Conservation (phyloP, 2,888 invertebrate species). For the Cheilosia urbana region DNA sequence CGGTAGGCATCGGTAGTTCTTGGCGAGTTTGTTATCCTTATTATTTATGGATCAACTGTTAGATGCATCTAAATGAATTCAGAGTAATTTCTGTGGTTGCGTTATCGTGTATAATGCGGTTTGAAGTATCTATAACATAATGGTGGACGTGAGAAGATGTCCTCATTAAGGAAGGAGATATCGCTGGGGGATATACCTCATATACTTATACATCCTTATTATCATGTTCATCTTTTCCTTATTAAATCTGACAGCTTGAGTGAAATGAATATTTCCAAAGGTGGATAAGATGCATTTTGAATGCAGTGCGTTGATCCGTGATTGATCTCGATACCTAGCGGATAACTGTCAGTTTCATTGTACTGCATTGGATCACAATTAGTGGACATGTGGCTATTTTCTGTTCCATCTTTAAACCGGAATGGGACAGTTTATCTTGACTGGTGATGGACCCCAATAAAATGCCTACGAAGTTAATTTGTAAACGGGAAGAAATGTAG, state of each 20-base stretch:
- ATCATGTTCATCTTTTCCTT: conserved; percentile 27
- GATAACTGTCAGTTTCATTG: neutral
- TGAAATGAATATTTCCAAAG: conserved; percentile 39
- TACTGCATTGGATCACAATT: too few relatives aligned
- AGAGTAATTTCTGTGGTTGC: conserved; percentile 50
- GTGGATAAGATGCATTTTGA: neutral
- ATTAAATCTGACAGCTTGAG: conserved; percentile 49
- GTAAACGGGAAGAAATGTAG: too few relatives aligned
- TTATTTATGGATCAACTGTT: conserved; percentile 45
- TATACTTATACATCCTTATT: conserved; percentile 19
- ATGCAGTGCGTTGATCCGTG: neutral
- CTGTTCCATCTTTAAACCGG: too few relatives aligned
- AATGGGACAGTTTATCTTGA: too few relatives aligned
- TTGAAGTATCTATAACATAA: conserved; percentile 23
- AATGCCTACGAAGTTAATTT: too few relatives aligned
- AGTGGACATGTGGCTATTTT: too few relatives aligned
- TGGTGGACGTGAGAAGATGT: conserved; percentile 35
- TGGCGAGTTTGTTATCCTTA: conserved; percentile 22
- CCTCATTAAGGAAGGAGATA: conserved; percentile 31
- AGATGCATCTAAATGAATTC: conserved; percentile 43
- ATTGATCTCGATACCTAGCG: conserved; percentile 21
- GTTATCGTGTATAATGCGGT: conserved; percentile 38
- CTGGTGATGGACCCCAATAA: too few relatives aligned
- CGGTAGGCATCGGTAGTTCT: conserved; percentile 39
- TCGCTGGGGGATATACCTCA: neutral